These are phyloP conservation scores for Callosobruchus maculatus DNA, from an alignment of 2,888 invertebrate genomes.

Conservation along the genomic window DNA sequence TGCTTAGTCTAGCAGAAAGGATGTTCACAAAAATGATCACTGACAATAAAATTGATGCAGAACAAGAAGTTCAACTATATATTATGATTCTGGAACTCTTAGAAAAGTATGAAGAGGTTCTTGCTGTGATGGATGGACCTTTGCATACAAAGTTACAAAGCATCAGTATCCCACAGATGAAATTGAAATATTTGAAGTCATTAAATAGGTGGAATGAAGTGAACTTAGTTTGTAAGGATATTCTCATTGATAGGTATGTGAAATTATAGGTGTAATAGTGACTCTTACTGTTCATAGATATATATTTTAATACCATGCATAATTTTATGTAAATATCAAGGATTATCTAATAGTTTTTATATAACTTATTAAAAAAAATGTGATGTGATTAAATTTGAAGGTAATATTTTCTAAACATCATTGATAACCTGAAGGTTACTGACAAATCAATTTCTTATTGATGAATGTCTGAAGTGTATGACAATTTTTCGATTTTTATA, in stretches of 20 bases:
- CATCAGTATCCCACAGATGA: slow-evolving; percentile 64
- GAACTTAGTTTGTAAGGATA: slow-evolving; percentile 68
- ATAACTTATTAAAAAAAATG: too few relatives aligned
- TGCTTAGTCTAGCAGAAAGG: slow-evolving; percentile 83
- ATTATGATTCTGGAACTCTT: slow-evolving; percentile 80
- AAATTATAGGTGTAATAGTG: neutral
- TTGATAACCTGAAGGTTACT: too few relatives aligned
- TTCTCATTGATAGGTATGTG: slow-evolving; percentile 70
- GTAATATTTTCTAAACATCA: too few relatives aligned
- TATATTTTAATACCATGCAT: too few relatives aligned
- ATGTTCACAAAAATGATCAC: slow-evolving; percentile 89
- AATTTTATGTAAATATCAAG: too few relatives aligned
- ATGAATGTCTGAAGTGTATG: too few relatives aligned
- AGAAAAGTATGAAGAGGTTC: slow-evolving; percentile 76
- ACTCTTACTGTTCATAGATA: too few relatives aligned
- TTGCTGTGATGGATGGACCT: slow-evolving; percentile 76
- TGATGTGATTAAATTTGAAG: too few relatives aligned
- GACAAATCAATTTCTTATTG: too few relatives aligned
- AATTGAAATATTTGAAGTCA: slow-evolving; percentile 70
- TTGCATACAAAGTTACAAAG: slow-evolving; percentile 67
- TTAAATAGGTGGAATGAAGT: slow-evolving; percentile 72
- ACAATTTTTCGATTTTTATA: too few relatives aligned
- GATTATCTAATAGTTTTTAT: too few relatives aligned
- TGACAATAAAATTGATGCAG: slow-evolving; percentile 86
- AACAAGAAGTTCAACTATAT: slow-evolving; percentile 90